Evolutionary conservation across 2,888 invertebrate species (phyloP), one percentile per base, ranked within the genome.

Genomic region (Macroteleia sp.): DNA sequence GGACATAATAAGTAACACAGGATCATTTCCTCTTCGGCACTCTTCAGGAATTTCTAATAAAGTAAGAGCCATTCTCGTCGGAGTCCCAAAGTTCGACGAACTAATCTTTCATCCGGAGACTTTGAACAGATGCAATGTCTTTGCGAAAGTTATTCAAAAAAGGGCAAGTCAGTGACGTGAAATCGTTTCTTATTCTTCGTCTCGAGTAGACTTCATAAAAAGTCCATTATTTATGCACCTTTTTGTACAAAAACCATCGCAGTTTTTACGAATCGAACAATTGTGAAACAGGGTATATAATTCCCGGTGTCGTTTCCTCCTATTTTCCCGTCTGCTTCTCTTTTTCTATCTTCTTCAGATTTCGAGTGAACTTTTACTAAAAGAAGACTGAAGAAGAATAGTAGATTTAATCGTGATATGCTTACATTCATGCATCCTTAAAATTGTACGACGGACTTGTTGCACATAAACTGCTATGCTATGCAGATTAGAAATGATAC

Each of bases 351-450:
- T n/a, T n/a, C n/a, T n/a, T n/a, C n/a, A n/a, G n/a, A n/a, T n/a
- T n/a, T n/a, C n/a, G n/a, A n/a, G n/a, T n/a, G n/a, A n/a, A n/a
- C n/a, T n/a, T n/a, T n/a, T n/a, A n/a, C n/a, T n/a, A n/a, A n/a
- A n/a, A n/a, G n/a, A n/a, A n/a, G n/a, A 9, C 34, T 28, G 30
- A 48, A 32, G 25, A 61, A 46, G 32, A 44, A 59, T 46, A 62
- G 62, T 46, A 71, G 71, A 71, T 62, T 62, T 71, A 62, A 62
- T 62, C 71, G 62, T 46, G 71, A 71, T 71, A 71, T 54, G 54
- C 61, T 70, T 70, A 44, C 32, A 44, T 62, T 32, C 19, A 44
- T 54, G 71, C 62, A 62, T 62, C 71, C 62, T 46, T 62, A 73
- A 56, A 73, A 64, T 64, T 73, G 64, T 54, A 57, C 62, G 71